These are phyloP conservation scores for Drosophila oshimai DNA, from an alignment of 1,140 invertebrate genomes.

Conservation along the genomic window DNA sequence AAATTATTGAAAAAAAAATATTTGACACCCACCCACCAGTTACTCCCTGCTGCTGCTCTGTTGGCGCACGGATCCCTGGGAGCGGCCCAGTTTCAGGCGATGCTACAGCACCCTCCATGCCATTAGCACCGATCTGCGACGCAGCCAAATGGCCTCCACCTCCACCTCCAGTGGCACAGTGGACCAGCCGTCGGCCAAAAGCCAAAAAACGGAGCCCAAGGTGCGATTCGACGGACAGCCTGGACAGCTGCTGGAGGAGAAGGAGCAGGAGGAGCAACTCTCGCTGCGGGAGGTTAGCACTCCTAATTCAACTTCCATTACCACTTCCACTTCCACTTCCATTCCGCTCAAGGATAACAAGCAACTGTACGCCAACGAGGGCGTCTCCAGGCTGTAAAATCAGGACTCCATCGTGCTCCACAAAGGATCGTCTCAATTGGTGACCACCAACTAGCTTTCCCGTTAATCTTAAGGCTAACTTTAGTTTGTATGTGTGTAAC, in stretches of 20 bases:
- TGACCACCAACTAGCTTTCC: conserved; percentile 15
- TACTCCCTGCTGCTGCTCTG: conserved; percentile 90
- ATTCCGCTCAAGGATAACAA: conserved; percentile 7
- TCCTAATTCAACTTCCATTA: neutral
- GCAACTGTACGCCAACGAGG: conserved; percentile 67
- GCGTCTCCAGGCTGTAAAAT: conserved; percentile 58
- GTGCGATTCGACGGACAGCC: conserved; percentile 47
- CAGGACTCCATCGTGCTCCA: neutral
- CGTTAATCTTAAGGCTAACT: conserved; percentile 11
- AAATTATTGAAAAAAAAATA: conserved; percentile 27
- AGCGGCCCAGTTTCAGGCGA: conserved; percentile 90
- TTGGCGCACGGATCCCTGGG: conserved; percentile 89
- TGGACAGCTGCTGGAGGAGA: neutral
- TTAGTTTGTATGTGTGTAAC: conserved; percentile 4
- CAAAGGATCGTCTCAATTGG: neutral
- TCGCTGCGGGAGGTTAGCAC: conserved; percentile 11
- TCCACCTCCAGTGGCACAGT: too few relatives aligned
- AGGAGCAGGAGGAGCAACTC: neutral
- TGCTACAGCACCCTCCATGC: conserved; percentile 86
- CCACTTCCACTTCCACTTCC: too few relatives aligned
- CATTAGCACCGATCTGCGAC: conserved; percentile 57
- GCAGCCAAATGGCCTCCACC: conserved; percentile 24
- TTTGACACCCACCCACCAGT: conserved; percentile 84
- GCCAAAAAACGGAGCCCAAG: conserved; percentile 12
- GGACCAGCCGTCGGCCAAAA: neutral